Base-by-base conservation (phyloP, 2,797 vertebrate species). In the Coregonus ussuriensis region DNA sequence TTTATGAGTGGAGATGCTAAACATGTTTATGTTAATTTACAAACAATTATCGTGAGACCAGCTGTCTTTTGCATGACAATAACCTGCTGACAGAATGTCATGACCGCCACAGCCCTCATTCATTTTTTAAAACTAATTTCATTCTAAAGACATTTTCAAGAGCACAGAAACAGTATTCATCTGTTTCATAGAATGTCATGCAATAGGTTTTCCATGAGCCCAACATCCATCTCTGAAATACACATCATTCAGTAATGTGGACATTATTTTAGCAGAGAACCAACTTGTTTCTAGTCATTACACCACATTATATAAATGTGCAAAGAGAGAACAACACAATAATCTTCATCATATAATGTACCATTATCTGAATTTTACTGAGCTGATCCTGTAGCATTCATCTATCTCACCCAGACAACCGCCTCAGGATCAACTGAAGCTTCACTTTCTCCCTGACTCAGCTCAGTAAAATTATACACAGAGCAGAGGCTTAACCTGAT, bases 401-500 rank as follows among this genome's bases (percentile, higher is more conserved):
- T 83, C 83, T 82, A 67, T 72, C 16, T 78, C 72, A 83, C 74
- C 77, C 73, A 82, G 81, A 84, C 77, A 47, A 47, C 9, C 2
- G 41, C 41, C 41, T 47, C 41, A 9, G 41, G 41, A 47, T 47
- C 41, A 47, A 11, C 7, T 47, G 41, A 47, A 47, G 41, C 41
- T 47, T 47, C 41, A 47, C 41, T 47, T 47, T 47, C 41, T 13
- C 41, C 9, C 9, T 47, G 41, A 47, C 41, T 47, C 41, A 47
- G 41, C 41, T 47, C 41, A 47, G 41, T 13, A 47, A 47, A 47
- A 47, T 85, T 37, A 67, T 74, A 72, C 79, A 71, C 69, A 74
- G 13, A 62, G 74, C 72, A 71, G 54, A 80, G 71, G 74, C 72
- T 78, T 82, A 84, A 86, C 77, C 83, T 83, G 81, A 83, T 82